phyloP scores from a whole-genome alignment of 92 coral and sea anemone species.

The Epizoanthus stellaris region DNA sequence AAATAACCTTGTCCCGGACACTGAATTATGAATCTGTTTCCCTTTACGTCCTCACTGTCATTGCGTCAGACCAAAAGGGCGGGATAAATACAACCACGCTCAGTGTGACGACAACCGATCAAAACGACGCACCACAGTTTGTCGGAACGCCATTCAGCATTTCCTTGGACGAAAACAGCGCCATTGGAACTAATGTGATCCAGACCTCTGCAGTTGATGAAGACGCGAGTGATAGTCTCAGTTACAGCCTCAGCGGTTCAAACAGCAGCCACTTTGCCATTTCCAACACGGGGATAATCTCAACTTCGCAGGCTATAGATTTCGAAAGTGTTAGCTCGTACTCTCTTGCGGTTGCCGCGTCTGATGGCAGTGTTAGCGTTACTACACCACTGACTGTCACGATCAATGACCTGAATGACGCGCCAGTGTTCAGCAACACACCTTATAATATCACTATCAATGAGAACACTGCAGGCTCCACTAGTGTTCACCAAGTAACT shows the following conservation, averaged over 20 bases:
- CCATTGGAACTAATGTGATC: conserved; percentile 53
- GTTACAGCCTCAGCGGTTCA: conserved; percentile 56
- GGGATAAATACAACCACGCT: conserved; percentile 55
- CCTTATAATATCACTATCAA: conserved; percentile 53
- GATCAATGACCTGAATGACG: conserved; percentile 57
- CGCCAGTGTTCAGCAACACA: conserved; percentile 50
- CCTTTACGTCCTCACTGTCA: conserved; percentile 48
- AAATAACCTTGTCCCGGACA: conserved; percentile 52
- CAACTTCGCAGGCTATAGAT: conserved; percentile 52
- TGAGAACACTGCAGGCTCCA: conserved; percentile 51
- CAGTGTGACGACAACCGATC: conserved; percentile 54
- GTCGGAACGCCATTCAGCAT: conserved; percentile 61
- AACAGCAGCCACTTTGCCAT: conserved; percentile 60
- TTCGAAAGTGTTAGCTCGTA: conserved; percentile 67
- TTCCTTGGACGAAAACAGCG: conserved; percentile 64
- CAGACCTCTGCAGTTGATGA: conserved; percentile 68
- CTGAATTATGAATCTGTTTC: conserved; percentile 60
- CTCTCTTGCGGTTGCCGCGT: conserved; percentile 62
- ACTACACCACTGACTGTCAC: conserved; percentile 58
- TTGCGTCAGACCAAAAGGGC: conserved; percentile 53
- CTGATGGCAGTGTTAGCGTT: conserved; percentile 59
- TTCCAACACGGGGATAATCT: conserved; percentile 64
- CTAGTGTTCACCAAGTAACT: conserved; percentile 59
- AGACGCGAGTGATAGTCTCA: conserved; percentile 54
- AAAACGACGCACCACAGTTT: conserved; percentile 68